Evolutionary conservation across 2,797 vertebrate genomes (phyloP).

Genomic region (Pagetopsis macropterus): DNA sequence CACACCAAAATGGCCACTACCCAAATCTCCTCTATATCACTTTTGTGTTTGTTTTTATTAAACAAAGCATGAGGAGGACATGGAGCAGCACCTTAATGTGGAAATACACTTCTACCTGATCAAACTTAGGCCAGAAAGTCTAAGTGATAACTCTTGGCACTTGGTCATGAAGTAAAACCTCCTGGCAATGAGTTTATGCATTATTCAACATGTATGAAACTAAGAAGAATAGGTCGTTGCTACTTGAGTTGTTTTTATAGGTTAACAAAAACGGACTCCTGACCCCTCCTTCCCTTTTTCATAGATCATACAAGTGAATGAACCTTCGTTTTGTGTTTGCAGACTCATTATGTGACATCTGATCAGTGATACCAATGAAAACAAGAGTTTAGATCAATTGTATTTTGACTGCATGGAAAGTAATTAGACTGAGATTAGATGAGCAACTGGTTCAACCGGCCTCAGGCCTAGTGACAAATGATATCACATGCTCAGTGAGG

Average conservation of each 20-base stretch:
- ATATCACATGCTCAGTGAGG: background rate
- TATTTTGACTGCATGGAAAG: slow-evolving; percentile 10
- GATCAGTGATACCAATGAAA: background rate
- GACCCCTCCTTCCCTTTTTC: background rate
- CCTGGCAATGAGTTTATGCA: background rate
- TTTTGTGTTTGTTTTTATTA: background rate
- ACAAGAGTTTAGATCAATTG: slow-evolving; percentile 2
- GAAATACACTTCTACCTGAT: background rate
- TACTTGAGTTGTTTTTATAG: background rate
- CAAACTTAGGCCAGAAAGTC: background rate
- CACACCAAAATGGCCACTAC: background rate
- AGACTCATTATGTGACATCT: background rate
- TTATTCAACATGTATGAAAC: background rate
- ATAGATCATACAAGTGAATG: background rate
- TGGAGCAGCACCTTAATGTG: background rate
- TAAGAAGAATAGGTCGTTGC: background rate
- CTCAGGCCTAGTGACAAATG: background rate
- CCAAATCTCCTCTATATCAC: background rate
- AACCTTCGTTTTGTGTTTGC: slow-evolving; percentile 1
- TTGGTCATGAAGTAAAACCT: background rate
- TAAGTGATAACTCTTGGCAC: background rate
- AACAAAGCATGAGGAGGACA: background rate
- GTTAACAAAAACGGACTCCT: too few relatives aligned
- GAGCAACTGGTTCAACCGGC: slow-evolving; percentile 17
- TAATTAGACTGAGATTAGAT: background rate